Percentiles rank a stretch among this genome's conserved stretches.
phyloP scores from a whole-genome alignment of 92 coral and sea anemone genomes.

The Siderastrea radians region DNA sequence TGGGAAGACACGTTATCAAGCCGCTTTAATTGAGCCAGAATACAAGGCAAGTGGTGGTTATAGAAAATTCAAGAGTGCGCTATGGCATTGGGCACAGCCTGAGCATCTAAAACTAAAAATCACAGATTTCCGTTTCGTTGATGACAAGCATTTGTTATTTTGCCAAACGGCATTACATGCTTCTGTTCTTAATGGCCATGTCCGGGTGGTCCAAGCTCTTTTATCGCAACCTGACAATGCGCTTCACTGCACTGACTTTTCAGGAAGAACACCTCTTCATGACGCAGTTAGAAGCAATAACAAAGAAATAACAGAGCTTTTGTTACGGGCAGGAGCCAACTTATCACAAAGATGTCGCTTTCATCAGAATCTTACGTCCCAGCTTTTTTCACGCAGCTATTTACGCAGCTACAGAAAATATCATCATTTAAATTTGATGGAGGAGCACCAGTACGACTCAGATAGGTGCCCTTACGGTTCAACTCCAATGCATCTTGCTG shows the following conservation, averaged over 20 bases:
- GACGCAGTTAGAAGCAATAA: conserved; percentile 59
- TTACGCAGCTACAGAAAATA: neutral
- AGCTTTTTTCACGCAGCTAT: neutral
- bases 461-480: conserved; percentile 17
- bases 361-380: neutral
- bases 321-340: conserved; percentile 44
- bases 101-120: neutral
- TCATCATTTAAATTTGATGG: neutral
- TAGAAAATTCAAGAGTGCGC: neutral
- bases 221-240: conserved; percentile 37
- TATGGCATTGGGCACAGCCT: neutral
- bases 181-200: conserved; percentile 53
- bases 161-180: conserved; percentile 85
- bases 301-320: conserved; percentile 8
- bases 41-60: neutral
- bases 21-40: neutral
- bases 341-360: conserved; percentile 24
- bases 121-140: conserved; percentile 3
- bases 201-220: conserved; percentile 29
- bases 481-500: conserved; percentile 60
- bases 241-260: conserved; percentile 58
- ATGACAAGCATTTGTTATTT: conserved; percentile 45
- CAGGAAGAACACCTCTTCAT: conserved; percentile 74
- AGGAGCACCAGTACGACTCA: neutral
- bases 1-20: neutral